A percentile compares a stretch with the other conserved stretches of the same genome.
phyloP scores from a whole-genome alignment of 2,113 vertebrate genomes.

The Siniperca knerii region DNA sequence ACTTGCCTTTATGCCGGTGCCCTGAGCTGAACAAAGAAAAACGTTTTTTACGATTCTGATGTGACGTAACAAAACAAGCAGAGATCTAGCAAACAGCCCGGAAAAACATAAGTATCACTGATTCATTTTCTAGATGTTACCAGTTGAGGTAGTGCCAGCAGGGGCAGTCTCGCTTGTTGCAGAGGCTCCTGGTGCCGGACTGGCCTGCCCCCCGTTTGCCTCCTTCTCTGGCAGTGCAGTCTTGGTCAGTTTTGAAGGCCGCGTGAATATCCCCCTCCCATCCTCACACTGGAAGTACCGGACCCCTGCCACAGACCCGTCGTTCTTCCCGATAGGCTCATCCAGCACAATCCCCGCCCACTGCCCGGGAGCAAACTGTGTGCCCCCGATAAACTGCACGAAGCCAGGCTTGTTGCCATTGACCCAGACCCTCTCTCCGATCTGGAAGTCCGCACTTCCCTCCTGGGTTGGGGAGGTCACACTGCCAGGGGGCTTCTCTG shows the following conservation, averaged over 20 bases:
- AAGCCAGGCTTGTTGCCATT: slow-evolving; percentile 95
- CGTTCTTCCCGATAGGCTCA: slow-evolving; percentile 94
- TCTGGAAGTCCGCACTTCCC: slow-evolving; percentile 88
- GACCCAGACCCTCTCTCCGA: slow-evolving; percentile 95
- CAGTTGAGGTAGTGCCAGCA: slow-evolving; percentile 65
- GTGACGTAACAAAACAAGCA: neutral
- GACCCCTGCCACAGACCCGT: slow-evolving; percentile 93
- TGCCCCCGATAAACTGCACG: slow-evolving; percentile 94
- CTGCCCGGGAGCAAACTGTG: slow-evolving; percentile 95
- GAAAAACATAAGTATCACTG: no score
- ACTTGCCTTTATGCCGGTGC: slow-evolving; percentile 51
- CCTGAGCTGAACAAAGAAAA: slow-evolving; percentile 34
- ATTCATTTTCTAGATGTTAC: slow-evolving; percentile 8
- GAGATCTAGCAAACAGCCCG: no score
- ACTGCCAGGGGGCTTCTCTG: slow-evolving; percentile 71
- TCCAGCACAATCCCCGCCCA: slow-evolving; percentile 97
- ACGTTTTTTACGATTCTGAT: neutral
- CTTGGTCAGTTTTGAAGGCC: slow-evolving; percentile 91
- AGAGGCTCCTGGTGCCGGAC: slow-evolving; percentile 61
- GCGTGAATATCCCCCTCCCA: slow-evolving; percentile 92
- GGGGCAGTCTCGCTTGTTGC: slow-evolving; percentile 32
- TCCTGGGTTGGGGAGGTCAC: slow-evolving; percentile 82
- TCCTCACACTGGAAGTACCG: slow-evolving; percentile 96
- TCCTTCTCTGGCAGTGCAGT: slow-evolving; percentile 85
- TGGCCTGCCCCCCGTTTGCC: slow-evolving; percentile 85